These are phyloP conservation scores for Polymixis lichenea DNA, from an alignment of 2,888 invertebrate genomes.

Conservation along the genomic window DNA sequence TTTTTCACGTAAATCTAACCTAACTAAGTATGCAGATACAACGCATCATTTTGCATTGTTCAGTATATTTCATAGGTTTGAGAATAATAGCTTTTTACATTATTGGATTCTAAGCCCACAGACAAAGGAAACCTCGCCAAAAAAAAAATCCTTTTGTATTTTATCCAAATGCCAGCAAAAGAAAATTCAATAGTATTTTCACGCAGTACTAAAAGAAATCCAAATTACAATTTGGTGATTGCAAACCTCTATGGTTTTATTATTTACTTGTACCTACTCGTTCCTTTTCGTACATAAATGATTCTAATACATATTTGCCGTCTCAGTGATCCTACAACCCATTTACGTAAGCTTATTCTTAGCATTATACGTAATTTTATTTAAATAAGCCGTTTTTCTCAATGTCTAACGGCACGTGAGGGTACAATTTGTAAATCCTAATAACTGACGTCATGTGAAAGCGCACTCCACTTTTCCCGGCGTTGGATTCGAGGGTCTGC, in stretches of 20 bases:
- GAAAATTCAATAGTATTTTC: conserved; percentile 29
- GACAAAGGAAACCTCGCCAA: conserved; percentile 21
- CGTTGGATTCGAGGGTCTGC: conserved; percentile 65
- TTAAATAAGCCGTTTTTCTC: conserved; percentile 65
- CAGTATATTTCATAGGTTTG: conserved; percentile 9
- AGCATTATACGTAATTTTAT: conserved; percentile 61
- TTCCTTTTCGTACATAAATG: conserved; percentile 8
- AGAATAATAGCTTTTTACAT: conserved; percentile 35
- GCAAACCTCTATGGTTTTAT: conserved; percentile 32
- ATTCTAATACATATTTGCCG: conserved; percentile 36
- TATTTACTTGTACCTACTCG: conserved; percentile 21
- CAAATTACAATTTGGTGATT: conserved; percentile 47
- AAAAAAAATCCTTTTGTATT: conserved; percentile 45
- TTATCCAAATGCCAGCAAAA: conserved; percentile 23
- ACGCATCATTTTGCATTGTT: conserved; percentile 6
- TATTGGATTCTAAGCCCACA: conserved; percentile 32
- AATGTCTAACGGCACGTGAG: conserved; percentile 60
- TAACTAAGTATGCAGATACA: background rate
- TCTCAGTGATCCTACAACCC: conserved; percentile 26
- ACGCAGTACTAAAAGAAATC: conserved; percentile 24
- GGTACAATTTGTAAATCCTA: conserved; percentile 68
- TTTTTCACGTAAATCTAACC: background rate
- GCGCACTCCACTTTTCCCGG: conserved; percentile 67
- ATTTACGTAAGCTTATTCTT: conserved; percentile 55
- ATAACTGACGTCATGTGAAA: conserved; percentile 68